These are phyloP conservation scores for Monomorium pharaonis DNA, from an alignment of 1,140 invertebrate species.

Conservation along the genomic window DNA sequence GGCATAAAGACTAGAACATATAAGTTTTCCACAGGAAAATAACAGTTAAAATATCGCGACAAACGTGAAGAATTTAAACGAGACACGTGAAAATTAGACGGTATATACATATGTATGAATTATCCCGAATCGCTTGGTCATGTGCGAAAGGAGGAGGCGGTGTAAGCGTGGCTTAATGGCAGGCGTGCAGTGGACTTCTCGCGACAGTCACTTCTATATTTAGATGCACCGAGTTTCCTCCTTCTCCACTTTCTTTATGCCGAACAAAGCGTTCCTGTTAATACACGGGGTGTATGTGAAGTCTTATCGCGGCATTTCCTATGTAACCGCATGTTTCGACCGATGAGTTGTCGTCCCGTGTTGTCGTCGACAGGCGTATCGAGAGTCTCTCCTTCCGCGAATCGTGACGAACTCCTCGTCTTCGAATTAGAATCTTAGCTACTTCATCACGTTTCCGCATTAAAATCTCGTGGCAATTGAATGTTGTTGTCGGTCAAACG, in stretches of 20 bases:
- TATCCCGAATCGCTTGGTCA: slow-evolving; percentile 16
- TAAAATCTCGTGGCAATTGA: background rate
- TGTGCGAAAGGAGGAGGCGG: slow-evolving; percentile 1
- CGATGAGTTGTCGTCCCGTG: background rate
- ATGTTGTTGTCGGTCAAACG: background rate
- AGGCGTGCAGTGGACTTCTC: slow-evolving; percentile 76
- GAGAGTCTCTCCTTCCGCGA: slow-evolving; percentile 7
- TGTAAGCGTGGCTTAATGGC: slow-evolving; percentile 77
- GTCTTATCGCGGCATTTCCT: slow-evolving; percentile 52
- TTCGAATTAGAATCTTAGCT: too few species aligned
- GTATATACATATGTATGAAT: background rate
- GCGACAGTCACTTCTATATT: slow-evolving; percentile 85
- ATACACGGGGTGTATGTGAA: slow-evolving; percentile 75
- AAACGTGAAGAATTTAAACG: background rate
- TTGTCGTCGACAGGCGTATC: background rate
- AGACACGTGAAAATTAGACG: background rate
- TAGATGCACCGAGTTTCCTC: slow-evolving; percentile 83
- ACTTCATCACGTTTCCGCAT: background rate
- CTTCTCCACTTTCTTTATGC: slow-evolving; percentile 82
- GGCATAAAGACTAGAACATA: background rate
- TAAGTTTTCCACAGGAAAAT: background rate
- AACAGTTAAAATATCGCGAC: background rate
- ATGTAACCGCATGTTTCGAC: background rate
- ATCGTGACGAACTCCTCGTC: background rate
- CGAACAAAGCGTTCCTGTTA: slow-evolving; percentile 81